Base-by-base conservation (phyloP, 2,888 invertebrate genomes). In the Scaptomyza cyrtandrae region DNA sequence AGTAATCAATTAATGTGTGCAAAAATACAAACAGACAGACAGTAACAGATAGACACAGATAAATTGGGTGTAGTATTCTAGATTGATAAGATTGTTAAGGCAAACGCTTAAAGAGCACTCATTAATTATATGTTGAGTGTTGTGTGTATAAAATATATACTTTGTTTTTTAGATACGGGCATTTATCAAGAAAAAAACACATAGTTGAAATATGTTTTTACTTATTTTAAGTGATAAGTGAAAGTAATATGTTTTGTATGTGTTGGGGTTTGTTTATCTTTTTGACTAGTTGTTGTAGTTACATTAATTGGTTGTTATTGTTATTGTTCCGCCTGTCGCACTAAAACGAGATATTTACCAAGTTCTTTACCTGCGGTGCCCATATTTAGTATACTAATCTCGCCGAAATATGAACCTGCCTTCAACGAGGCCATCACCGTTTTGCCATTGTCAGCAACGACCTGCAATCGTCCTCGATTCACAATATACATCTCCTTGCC, bases 401-500 rank as follows among this genome's bases (percentile, higher is more conserved):
- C 99, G 91, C 99, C 99, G 94, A 99, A 99, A 95, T 99, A 99
- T 93, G 98, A 98, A 93, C 99, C 99, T 90, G 99, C 98, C 93
- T 98, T 98, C 91, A 99, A 95, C 80, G 98, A 98, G 90, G 99
- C 99, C 93, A 99, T 94, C 82, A 99, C 98, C 58, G 98, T 98
- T 93, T 97, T 96, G 83, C 98, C 98, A 93, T 98, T 97, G 93
- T 98, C 98, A 73, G 96, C 98, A 83, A 97, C 98, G 92, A 97
- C 99, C 94, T 96, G 98, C 90, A 98, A 95, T 86, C 97, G 95
- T 77, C 99, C 99, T 88, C 98, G 94, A 93, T 98, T 99, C 86
- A 99, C 99, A 94, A 99, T 99, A 94, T 99, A 99, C 99, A 99
- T 99, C 93, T 99, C 99, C 93, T 99, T 99, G 81, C 99, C 99